phyloP scores from a whole-genome alignment of 2,888 invertebrate species.

The Cerastis rubricosa region DNA sequence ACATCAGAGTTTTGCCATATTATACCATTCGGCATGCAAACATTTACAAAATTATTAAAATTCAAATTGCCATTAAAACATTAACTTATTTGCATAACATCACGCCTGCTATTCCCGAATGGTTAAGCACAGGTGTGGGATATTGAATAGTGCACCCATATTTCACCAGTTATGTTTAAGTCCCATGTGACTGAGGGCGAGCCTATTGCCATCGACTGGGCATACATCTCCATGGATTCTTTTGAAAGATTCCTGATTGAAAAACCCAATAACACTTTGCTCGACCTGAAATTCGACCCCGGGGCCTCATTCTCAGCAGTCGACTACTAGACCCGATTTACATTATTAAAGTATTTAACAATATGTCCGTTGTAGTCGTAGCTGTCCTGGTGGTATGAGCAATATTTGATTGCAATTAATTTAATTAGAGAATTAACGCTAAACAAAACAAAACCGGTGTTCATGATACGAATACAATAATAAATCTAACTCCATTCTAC shows the following conservation, averaged over 20 bases:
- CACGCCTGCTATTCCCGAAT: neutral
- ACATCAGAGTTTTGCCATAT: too few relatives aligned
- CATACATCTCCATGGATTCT: too few relatives aligned
- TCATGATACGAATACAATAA: conserved; percentile 25
- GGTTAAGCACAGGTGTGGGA: neutral
- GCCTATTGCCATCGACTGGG: too few relatives aligned
- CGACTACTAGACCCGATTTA: neutral
- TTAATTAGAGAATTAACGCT: conserved; percentile 27
- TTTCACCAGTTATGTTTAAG: neutral
- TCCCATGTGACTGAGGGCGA: too few relatives aligned
- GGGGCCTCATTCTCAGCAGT: neutral
- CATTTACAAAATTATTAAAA: too few relatives aligned
- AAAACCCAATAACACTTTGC: neutral
- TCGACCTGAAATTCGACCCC: neutral
- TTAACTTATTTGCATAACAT: neutral
- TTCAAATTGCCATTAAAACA: too few relatives aligned
- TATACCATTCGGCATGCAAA: too few relatives aligned
- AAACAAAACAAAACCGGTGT: conserved; percentile 15
- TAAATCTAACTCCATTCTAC: conserved; percentile 13
- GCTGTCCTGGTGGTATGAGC: too few relatives aligned
- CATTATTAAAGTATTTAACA: neutral
- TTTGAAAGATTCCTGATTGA: too few relatives aligned
- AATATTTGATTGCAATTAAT: conserved; percentile 27
- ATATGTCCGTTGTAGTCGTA: neutral
- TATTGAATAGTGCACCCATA: neutral